Evolutionary conservation across 2,797 vertebrate genomes (phyloP).

Genomic region (Chiroxiphia lanceolata): DNA sequence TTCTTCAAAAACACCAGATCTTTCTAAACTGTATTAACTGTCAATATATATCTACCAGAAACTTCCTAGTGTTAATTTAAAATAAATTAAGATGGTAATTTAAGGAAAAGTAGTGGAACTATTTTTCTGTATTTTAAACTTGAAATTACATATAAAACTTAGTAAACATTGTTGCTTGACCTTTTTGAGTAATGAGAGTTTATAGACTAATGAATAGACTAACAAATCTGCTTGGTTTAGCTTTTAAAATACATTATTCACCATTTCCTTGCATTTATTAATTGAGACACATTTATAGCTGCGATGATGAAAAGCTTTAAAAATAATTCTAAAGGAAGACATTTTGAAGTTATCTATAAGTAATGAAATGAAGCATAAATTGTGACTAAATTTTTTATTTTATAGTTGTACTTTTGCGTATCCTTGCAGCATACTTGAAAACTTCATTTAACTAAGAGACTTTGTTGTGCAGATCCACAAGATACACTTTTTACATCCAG

Average conservation of each 20-base stretch:
- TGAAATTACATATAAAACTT: background rate
- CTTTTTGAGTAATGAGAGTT: background rate
- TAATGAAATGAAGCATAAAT: background rate
- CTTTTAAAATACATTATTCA: background rate
- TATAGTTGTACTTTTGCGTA: background rate
- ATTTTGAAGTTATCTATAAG: background rate
- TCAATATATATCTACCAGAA: background rate
- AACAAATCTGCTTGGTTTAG: background rate
- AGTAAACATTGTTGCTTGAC: background rate
- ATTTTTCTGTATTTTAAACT: background rate
- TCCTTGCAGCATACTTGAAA: background rate
- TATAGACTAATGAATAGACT: background rate
- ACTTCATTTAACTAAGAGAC: background rate
- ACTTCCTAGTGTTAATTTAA: background rate
- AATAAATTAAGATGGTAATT: background rate
- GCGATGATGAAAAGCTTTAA: background rate
- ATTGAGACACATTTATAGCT: background rate
- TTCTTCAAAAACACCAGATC: background rate
- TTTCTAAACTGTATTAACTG: background rate
- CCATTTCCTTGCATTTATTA: background rate
- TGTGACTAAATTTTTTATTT: background rate
- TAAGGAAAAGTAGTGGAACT: background rate
- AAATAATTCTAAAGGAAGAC: background rate
- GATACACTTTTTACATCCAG: background rate
- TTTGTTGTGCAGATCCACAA: background rate